phyloP scores from a whole-genome alignment of 2,797 vertebrate species.

The Rhyacichthys aspro region DNA sequence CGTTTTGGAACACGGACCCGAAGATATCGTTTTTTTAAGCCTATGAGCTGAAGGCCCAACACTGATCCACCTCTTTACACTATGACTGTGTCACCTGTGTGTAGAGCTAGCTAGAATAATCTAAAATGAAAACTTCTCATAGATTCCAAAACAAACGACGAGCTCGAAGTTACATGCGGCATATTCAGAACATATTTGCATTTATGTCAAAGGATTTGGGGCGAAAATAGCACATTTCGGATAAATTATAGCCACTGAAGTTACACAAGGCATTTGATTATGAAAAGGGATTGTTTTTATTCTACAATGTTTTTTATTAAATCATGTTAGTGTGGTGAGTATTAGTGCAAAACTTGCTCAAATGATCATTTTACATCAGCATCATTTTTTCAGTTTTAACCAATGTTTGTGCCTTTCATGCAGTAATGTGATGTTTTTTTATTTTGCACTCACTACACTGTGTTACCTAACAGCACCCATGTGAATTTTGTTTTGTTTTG shows the following conservation, averaged over 20 bases:
- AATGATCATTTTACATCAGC: slow-evolving; percentile 17
- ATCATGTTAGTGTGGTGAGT: neutral
- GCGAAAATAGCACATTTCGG: too few relatives aligned
- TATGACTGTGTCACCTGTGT: too few relatives aligned
- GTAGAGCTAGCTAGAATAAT: too few relatives aligned
- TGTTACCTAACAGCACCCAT: slow-evolving; percentile 52
- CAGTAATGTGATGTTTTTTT: slow-evolving; percentile 25
- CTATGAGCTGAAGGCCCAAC: too few relatives aligned
- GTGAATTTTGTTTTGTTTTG: slow-evolving; percentile 77
- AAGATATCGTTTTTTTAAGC: neutral
- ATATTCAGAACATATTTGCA: too few relatives aligned
- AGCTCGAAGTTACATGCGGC: too few relatives aligned
- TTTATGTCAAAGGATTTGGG: too few relatives aligned
- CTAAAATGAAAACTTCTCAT: too few relatives aligned
- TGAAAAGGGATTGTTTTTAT: too few relatives aligned
- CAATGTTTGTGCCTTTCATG: slow-evolving; percentile 16
- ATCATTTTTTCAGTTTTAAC: slow-evolving; percentile 15
- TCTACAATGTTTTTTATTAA: neutral
- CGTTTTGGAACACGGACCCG: neutral
- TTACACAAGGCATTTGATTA: slow-evolving; percentile 2
- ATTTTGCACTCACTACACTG: slow-evolving; percentile 36
- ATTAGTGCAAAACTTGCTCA: slow-evolving; percentile 5
- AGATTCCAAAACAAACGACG: too few relatives aligned
- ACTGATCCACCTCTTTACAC: too few relatives aligned
- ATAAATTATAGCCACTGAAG: too few relatives aligned